A percentile compares a stretch with the other conserved stretches of the same genome.
Conservation (phyloP, 2,888 invertebrate genomes). For the Nyleta sp. region DNA sequence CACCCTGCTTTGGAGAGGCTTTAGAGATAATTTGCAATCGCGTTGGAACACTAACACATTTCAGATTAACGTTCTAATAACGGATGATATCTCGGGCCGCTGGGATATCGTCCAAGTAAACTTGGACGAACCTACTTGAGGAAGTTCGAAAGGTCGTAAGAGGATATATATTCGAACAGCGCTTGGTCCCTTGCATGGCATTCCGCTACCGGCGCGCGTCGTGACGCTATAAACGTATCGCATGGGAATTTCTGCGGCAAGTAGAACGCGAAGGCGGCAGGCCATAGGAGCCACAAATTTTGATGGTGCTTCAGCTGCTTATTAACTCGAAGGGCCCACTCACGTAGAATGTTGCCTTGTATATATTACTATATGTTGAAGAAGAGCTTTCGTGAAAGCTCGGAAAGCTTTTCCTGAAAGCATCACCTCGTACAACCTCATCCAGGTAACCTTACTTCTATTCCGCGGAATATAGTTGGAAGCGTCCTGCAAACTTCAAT, state of each 20-base stretch:
- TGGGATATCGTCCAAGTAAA: slow-evolving; percentile 71
- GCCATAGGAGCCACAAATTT: slow-evolving; percentile 73
- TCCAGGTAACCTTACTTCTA: slow-evolving; percentile 14
- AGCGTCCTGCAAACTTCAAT: slow-evolving; percentile 16
- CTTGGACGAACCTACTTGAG: slow-evolving; percentile 72
- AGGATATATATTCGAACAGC: slow-evolving; percentile 62
- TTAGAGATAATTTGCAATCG: slow-evolving; percentile 73
- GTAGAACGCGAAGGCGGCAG: slow-evolving; percentile 14
- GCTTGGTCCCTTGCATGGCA: slow-evolving; percentile 26
- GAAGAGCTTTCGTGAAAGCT: slow-evolving; percentile 28
- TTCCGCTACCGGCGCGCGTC: slow-evolving; percentile 34
- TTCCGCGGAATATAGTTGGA: slow-evolving; percentile 6
- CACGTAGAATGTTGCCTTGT: slow-evolving; percentile 15
- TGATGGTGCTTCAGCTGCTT: slow-evolving; percentile 74
- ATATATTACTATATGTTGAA: slow-evolving; percentile 18
- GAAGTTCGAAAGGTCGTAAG: slow-evolving; percentile 71
- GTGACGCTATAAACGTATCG: slow-evolving; percentile 69
- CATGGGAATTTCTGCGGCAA: slow-evolving; percentile 68
- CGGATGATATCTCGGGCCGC: slow-evolving; percentile 76
- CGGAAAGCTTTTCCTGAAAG: slow-evolving; percentile 33
- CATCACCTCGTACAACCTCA: slow-evolving; percentile 31
- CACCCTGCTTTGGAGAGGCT: slow-evolving; percentile 40
- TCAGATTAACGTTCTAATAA: slow-evolving; percentile 77
- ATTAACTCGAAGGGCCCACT: slow-evolving; percentile 70
- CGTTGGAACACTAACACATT: slow-evolving; percentile 72